phyloP scores from a whole-genome alignment of 2,113 vertebrate species.

The Elachura formosa region DNA sequence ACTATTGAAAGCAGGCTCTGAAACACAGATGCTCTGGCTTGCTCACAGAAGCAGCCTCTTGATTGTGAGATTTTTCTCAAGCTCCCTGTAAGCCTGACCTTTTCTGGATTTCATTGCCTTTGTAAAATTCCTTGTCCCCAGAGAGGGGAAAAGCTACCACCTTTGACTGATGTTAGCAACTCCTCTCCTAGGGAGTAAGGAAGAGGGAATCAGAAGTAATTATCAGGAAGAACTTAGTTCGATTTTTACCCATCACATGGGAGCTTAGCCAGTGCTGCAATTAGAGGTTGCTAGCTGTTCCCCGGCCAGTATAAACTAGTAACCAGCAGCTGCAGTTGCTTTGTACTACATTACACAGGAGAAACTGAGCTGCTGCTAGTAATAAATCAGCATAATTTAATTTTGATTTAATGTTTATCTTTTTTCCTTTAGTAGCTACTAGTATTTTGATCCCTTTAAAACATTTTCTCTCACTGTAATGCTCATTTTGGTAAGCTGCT shows the following conservation, averaged over 20 bases:
- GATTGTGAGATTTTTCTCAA: neutral
- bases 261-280: neutral
- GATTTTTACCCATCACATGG: neutral
- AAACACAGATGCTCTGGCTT: neutral
- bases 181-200: neutral
- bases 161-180: neutral
- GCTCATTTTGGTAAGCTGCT: neutral
- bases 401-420: neutral
- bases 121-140: neutral
- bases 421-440: neutral
- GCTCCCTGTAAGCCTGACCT: neutral
- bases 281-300: neutral
- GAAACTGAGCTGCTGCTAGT: neutral
- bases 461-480: neutral
- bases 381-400: neutral
- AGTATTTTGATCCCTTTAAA: neutral
- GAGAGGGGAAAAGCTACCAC: neutral
- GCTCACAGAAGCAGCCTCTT: neutral
- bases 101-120: neutral
- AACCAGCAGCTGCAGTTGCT: neutral
- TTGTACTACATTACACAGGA: neutral
- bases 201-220: neutral
- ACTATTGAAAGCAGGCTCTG: neutral
- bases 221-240: neutral
- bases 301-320: neutral